These are phyloP conservation scores for Heliopora coerulea DNA, from an alignment of 92 coral and sea anemone species.

Conservation along the genomic window DNA sequence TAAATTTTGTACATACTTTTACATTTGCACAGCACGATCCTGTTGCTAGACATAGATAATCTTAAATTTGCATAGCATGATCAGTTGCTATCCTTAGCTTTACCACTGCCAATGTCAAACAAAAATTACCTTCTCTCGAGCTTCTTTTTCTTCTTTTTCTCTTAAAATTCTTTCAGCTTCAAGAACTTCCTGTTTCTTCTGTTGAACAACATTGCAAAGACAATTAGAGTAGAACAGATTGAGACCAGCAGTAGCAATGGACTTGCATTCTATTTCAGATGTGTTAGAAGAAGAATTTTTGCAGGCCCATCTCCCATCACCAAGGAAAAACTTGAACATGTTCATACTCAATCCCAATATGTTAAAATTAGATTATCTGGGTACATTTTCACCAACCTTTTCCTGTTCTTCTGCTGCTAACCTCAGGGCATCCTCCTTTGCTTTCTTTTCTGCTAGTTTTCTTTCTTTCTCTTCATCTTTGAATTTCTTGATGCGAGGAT, in stretches of 20 bases:
- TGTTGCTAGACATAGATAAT: too few relatives aligned
- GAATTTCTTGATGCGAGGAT: constrained; percentile 83
- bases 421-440: constrained; percentile 89
- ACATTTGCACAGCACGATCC: too few relatives aligned
- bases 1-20: too few relatives aligned
- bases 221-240: not conserved
- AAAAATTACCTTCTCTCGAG: constrained; percentile 63
- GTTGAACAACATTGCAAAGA: constrained; percentile 28
- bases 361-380: too few relatives aligned
- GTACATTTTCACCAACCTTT: constrained; percentile 59
- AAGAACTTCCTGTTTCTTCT: constrained; percentile 66
- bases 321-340: too few relatives aligned
- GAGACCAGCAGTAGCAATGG: not conserved
- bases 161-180: constrained; percentile 78
- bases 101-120: not conserved
- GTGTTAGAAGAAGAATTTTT: not conserved
- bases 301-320: too few relatives aligned
- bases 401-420: constrained; percentile 90
- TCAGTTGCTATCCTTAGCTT: too few relatives aligned
- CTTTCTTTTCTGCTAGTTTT: constrained; percentile 93
- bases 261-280: too few relatives aligned
- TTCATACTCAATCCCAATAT: too few relatives aligned
- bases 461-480: constrained; percentile 89
- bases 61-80: too few relatives aligned
- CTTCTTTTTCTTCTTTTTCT: constrained; percentile 91